Evolutionary conservation across 2,797 vertebrate genomes (phyloP).

Genomic region (Emys orbicularis): DNA sequence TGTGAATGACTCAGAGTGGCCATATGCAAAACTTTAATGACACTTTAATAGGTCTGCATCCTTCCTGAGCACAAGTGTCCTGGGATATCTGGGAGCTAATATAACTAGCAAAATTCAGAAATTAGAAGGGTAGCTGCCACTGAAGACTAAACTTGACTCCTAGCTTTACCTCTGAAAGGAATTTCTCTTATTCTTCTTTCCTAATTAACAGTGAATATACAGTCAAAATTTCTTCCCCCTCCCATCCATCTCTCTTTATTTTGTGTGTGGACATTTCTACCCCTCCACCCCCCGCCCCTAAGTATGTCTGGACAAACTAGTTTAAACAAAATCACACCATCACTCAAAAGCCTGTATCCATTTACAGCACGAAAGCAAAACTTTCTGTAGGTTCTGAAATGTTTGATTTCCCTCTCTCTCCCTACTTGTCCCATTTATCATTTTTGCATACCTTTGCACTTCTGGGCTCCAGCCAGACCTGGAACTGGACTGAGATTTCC

Average conservation of each 20-base stretch:
- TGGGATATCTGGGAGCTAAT: not conserved
- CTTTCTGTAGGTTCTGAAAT: not conserved
- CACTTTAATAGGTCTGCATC: not conserved
- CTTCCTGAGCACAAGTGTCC: not conserved
- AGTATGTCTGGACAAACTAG: not conserved
- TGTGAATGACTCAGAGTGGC: not conserved
- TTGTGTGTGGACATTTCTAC: not conserved
- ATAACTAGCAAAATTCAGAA: not conserved
- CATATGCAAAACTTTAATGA: not conserved
- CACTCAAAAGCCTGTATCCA: not conserved
- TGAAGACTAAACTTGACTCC: not conserved
- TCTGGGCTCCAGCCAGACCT: not conserved
- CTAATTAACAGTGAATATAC: not conserved
- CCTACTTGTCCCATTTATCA: not conserved
- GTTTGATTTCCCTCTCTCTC: not conserved
- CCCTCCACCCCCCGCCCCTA: not conserved
- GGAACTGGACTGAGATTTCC: not conserved
- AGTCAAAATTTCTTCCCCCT: not conserved
- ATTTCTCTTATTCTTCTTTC: not conserved
- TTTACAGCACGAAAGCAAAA: not conserved
- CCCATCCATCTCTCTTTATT: not conserved
- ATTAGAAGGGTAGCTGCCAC: not conserved
- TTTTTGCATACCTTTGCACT: conserved; percentile 9
- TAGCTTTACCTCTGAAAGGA: not conserved
- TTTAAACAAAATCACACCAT: not conserved